Percentiles rank a stretch among this genome's conserved stretches.
phyloP scores from a whole-genome alignment of 2,888 invertebrate species.

The Noctuana brunneofusca region DNA sequence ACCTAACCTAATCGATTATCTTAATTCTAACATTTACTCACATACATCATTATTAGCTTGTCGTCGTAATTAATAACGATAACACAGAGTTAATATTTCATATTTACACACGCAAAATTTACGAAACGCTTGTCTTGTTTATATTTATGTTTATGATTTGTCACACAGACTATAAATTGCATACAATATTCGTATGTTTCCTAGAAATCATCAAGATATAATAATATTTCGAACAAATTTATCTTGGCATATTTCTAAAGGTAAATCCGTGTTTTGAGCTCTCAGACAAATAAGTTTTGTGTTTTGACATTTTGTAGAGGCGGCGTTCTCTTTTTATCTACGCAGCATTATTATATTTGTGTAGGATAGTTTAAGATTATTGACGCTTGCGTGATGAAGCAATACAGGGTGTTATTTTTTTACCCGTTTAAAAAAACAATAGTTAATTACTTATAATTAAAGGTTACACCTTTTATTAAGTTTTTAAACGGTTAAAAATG shows the following conservation, averaged over 20 bases:
- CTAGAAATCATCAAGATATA: conserved; percentile 19
- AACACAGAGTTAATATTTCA: neutral
- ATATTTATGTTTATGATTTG: conserved; percentile 23
- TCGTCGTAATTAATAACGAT: too few relatives aligned
- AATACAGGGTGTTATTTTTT: conserved; percentile 4
- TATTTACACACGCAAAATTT: neutral
- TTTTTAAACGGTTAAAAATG: too few relatives aligned
- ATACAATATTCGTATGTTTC: conserved; percentile 17
- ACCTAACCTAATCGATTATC: too few relatives aligned
- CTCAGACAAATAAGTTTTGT: conserved; percentile 32
- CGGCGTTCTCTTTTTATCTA: conserved; percentile 30
- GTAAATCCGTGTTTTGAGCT: conserved; percentile 30
- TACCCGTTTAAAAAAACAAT: neutral
- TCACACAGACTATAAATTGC: conserved; percentile 8
- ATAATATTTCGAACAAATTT: conserved; percentile 22
- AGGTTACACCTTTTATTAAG: too few relatives aligned
- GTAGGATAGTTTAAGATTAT: conserved; percentile 20
- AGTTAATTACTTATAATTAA: too few relatives aligned
- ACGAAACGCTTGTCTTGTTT: neutral
- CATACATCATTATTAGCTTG: too few relatives aligned
- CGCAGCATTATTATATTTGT: conserved; percentile 14
- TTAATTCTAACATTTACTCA: too few relatives aligned
- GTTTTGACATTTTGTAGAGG: conserved; percentile 21
- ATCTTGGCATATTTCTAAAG: conserved; percentile 23
- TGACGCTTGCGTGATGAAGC: neutral